These are phyloP conservation scores for Yponomeuta evonymella DNA, from an alignment of 2,888 invertebrate genomes.

Conservation along the genomic window DNA sequence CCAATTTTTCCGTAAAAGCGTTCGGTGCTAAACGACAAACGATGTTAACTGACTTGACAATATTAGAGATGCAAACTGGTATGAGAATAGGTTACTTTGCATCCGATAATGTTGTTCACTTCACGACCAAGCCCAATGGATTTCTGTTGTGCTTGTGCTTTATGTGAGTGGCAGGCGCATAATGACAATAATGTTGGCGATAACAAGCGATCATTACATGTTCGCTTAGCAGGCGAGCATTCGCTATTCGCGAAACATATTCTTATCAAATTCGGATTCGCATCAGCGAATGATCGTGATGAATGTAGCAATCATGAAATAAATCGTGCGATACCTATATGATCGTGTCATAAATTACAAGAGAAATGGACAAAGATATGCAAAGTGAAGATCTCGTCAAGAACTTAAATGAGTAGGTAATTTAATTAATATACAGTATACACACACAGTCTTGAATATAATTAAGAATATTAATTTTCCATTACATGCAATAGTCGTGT, in stretches of 20 bases:
- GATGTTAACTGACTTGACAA: background rate
- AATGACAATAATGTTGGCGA: no score
- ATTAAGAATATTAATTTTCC: no score
- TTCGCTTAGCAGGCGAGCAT: background rate
- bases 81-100: background rate
- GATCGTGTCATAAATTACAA: background rate
- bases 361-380: background rate
- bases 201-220: background rate
- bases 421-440: background rate
- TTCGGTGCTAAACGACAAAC: background rate
- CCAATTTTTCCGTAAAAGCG: background rate
- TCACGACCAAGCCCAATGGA: background rate
- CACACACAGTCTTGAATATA: background rate
- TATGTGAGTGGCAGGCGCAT: no score
- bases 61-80: background rate
- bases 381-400: background rate
- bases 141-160: background rate
- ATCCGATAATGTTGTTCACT: background rate
- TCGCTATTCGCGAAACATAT: no score
- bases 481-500: no score
- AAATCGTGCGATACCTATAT: background rate
- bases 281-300: background rate
- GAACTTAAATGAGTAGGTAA: background rate
- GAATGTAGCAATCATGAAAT: background rate
- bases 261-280: no score